These are phyloP conservation scores for Fistularia commersonii DNA, from an alignment of 2,797 vertebrate genomes.

Conservation along the genomic window DNA sequence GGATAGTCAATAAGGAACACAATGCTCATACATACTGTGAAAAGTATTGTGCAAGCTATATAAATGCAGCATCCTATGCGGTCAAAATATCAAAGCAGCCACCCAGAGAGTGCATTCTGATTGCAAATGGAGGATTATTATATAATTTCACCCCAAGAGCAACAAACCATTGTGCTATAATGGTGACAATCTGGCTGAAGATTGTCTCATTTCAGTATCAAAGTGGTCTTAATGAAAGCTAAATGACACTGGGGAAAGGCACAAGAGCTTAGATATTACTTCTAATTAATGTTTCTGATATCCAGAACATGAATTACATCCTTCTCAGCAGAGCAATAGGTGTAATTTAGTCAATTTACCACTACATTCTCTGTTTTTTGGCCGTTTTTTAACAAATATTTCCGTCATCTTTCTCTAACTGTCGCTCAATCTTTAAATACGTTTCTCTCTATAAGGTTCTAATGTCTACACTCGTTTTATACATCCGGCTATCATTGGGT, in stretches of 20 bases:
- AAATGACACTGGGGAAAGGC: constrained; percentile 63
- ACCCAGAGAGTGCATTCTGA: constrained; percentile 28
- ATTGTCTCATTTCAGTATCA: constrained; percentile 71
- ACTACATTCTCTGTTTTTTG: constrained; percentile 12
- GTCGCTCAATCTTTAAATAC: too few relatives aligned
- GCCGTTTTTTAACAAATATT: constrained; percentile 26
- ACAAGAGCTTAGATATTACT: constrained; percentile 63
- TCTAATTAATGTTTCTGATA: constrained; percentile 68
- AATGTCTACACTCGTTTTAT: background rate
- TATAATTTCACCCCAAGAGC: constrained; percentile 54
- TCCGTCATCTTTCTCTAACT: constrained; percentile 19
- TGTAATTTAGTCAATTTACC: constrained; percentile 53
- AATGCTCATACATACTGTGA: too few relatives aligned
- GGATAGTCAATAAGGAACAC: too few relatives aligned
- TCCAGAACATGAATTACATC: constrained; percentile 61
- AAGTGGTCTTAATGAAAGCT: constrained; percentile 72
- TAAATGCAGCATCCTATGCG: too few relatives aligned
- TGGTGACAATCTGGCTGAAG: constrained; percentile 58
- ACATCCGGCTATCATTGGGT: too few relatives aligned
- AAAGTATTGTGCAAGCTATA: too few relatives aligned
- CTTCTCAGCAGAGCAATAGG: constrained; percentile 48
- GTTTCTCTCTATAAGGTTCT: constrained; percentile 12
- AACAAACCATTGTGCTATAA: constrained; percentile 50
- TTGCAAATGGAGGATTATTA: constrained; percentile 46
- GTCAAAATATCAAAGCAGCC: constrained; percentile 27